phyloP scores from a whole-genome alignment of 1,140 invertebrate species.

The Amyelois transitella region DNA sequence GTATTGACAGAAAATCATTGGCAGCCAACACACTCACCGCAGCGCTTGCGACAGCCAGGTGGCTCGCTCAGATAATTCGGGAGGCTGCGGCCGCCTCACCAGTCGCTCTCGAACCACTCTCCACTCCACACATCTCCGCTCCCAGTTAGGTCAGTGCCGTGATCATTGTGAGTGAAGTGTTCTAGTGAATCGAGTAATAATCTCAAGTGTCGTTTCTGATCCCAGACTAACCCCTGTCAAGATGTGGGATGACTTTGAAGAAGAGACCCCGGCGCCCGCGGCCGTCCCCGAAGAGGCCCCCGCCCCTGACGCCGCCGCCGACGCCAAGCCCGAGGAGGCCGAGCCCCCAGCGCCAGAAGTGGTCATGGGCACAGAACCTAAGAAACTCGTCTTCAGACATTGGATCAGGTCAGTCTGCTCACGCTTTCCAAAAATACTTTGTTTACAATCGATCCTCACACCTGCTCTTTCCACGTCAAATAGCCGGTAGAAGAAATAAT shows the following conservation, averaged over 20 bases:
- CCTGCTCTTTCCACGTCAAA: neutral
- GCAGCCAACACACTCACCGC: conserved; percentile 37
- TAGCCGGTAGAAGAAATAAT: neutral
- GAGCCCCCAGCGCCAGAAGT: conserved; percentile 76
- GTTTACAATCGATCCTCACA: neutral
- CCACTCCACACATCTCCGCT: conserved; percentile 60
- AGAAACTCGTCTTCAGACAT: conserved; percentile 78
- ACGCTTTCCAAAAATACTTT: neutral
- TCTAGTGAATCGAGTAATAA: conserved; percentile 27
- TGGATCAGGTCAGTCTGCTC: conserved; percentile 82
- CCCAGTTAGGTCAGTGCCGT: conserved; percentile 47
- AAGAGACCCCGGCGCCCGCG: conserved; percentile 39
- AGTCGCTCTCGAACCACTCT: conserved; percentile 63
- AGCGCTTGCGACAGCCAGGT: conserved; percentile 61
- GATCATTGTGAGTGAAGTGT: neutral
- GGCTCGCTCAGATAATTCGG: conserved; percentile 68
- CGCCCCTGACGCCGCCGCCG: conserved; percentile 38
- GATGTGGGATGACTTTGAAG: conserved; percentile 67
- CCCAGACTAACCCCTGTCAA: conserved; percentile 44
- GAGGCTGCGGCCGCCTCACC: conserved; percentile 47
- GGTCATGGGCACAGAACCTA: conserved; percentile 65
- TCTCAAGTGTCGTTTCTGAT: conserved; percentile 36
- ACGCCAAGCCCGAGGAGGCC: conserved; percentile 61
- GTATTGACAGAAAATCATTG: conserved; percentile 72
- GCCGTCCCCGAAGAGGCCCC: conserved; percentile 30